phyloP scores from a whole-genome alignment of 2,113 vertebrate genomes.

The Salvelinus fontinalis region DNA sequence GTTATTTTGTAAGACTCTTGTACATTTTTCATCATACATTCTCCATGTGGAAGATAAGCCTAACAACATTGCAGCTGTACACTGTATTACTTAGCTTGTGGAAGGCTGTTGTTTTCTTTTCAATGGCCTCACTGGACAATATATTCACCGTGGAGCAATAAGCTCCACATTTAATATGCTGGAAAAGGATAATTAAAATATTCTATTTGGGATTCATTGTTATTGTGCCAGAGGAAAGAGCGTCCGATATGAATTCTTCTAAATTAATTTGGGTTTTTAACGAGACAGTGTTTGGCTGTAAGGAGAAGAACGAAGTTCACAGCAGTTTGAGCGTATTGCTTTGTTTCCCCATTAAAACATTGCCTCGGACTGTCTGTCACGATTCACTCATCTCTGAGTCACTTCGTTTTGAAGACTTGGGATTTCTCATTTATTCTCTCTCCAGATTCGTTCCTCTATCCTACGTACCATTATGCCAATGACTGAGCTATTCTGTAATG shows the following conservation, averaged over 20 bases:
- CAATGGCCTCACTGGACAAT: background rate
- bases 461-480: too few species aligned
- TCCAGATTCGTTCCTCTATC: too few species aligned
- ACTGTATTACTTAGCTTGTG: background rate
- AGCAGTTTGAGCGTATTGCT: background rate
- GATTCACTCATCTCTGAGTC: background rate
- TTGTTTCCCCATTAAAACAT: background rate
- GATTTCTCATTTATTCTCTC: too few species aligned
- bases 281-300: background rate
- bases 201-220: too few species aligned
- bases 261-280: conserved; percentile 1
- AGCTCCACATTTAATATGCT: background rate
- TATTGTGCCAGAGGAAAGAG: too few species aligned
- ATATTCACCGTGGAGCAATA: background rate
- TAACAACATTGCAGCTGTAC: background rate
- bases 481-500: too few species aligned
- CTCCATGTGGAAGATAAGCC: background rate
- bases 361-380: background rate
- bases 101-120: background rate
- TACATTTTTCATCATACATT: background rate
- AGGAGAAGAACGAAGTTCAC: background rate
- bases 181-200: background rate
- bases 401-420: background rate
- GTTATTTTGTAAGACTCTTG: background rate
- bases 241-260: background rate